These are phyloP conservation scores for Tamandua tetradactyla DNA, from an alignment of 2,797 vertebrate species.

Conservation along the genomic window DNA sequence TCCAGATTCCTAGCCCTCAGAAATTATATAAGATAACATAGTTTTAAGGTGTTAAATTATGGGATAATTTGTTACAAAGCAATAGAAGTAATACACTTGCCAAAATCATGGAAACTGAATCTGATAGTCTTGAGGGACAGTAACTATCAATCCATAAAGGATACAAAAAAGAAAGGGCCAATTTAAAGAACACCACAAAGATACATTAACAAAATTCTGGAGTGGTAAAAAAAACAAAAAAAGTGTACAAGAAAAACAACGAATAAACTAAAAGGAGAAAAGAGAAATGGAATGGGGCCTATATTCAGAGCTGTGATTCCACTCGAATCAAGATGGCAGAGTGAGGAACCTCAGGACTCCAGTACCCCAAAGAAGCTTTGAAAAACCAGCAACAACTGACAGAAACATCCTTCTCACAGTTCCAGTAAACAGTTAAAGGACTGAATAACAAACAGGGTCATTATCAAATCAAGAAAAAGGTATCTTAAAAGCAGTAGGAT, in stretches of 20 bases:
- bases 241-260: not conserved
- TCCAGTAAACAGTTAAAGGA: too few relatives aligned
- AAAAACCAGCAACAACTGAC: too few relatives aligned
- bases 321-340: too few relatives aligned
- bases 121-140: not conserved
- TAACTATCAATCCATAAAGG: not conserved
- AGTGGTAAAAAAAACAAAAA: not conserved
- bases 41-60: not conserved
- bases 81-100: constrained; percentile 9
- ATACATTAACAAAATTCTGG: not conserved
- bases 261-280: not conserved
- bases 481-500: too few relatives aligned
- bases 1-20: not conserved
- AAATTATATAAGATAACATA: not conserved
- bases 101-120: not conserved
- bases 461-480: too few relatives aligned
- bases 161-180: not conserved
- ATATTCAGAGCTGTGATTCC: not conserved
- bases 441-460: too few relatives aligned
- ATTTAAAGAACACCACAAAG: not conserved
- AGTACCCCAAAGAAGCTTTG: too few relatives aligned
- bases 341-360: too few relatives aligned
- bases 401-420: too few relatives aligned
- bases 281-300: not conserved
- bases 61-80: not conserved